Evolutionary conservation across 2,888 invertebrate species (phyloP), one percentile per base, ranked within the genome.

Genomic region (Villa cingulata): DNA sequence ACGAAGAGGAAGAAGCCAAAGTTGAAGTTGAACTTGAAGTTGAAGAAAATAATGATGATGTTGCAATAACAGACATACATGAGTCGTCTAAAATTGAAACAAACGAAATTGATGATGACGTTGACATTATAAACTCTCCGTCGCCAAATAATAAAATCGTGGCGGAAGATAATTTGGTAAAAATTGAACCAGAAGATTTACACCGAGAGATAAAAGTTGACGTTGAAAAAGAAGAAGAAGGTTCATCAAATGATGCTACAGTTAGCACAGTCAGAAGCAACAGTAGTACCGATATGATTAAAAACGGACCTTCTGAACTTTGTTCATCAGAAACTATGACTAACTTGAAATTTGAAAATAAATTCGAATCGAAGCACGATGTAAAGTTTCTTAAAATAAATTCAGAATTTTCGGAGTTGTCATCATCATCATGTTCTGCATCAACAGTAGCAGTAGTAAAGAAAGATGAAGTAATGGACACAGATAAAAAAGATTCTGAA

Each of bases 101-200:
- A 42, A 27, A 54, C 37, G 60, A 64, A 47, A 58, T 65, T 50
- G 64, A 67, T 37, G 66, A 67, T 48, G 68, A 69, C 54, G 65
- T 68, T 3, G 68, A 69, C 49, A 64, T 64, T 16, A 54, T 68
- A 45, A 58, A 64, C 3, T 66, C 65, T 4, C 64, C 67, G 2
- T 62, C 64, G 52, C 66, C 67, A 0, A 54, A 57, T 4, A 62
- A 67, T 49, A 64, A 67, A 56, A 63, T 66, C 29, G 59, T 63
- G 15, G 61, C 63, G 18, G 66, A 69, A 38, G 64, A 68, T 54
- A 66, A 67, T 55, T 51, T 64, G 42, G 66, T 67, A 0, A 65
- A 65, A 50, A 64, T 66, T 37, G 68, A 70, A 39, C 65, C 67
- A 0, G 67, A 69, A 53, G 70, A 70, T 46, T 59, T 62, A 2